phyloP scores from a whole-genome alignment of 2,797 vertebrate species.

The Callimico goeldii region DNA sequence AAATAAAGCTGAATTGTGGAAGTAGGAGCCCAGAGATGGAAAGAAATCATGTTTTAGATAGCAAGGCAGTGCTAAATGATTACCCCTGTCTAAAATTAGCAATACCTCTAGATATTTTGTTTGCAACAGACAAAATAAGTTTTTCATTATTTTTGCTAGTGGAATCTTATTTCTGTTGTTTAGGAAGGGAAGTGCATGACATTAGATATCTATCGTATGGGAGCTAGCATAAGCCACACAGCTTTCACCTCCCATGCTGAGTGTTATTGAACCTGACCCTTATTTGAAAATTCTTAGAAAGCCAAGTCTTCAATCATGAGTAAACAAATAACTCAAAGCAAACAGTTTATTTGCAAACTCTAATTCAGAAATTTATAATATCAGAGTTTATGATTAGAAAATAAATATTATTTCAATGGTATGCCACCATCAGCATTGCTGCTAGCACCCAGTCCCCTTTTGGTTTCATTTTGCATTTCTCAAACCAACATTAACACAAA shows the following conservation, averaged over 20 bases:
- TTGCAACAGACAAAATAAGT: neutral
- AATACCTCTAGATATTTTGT: neutral
- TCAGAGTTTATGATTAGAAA: neutral
- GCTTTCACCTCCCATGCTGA: neutral
- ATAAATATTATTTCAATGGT: constrained; percentile 10
- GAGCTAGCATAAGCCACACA: neutral
- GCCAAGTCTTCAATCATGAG: neutral
- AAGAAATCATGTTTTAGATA: neutral
- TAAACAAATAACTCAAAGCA: neutral
- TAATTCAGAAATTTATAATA: neutral
- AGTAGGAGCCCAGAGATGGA: neutral
- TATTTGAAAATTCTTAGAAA: neutral
- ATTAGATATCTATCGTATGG: neutral
- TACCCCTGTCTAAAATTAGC: neutral
- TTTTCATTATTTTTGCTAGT: neutral
- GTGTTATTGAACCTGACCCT: neutral
- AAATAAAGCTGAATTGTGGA: neutral
- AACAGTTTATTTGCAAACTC: constrained; percentile 16
- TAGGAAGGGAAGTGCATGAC: neutral
- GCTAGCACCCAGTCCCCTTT: neutral
- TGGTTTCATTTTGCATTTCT: constrained; percentile 38
- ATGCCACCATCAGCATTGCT: neutral
- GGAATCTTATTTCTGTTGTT: neutral
- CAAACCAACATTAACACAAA: neutral
- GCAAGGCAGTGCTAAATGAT: neutral